Evolutionary conservation across 2,797 vertebrate species (phyloP).

Genomic region (Cossypha caffra): DNA sequence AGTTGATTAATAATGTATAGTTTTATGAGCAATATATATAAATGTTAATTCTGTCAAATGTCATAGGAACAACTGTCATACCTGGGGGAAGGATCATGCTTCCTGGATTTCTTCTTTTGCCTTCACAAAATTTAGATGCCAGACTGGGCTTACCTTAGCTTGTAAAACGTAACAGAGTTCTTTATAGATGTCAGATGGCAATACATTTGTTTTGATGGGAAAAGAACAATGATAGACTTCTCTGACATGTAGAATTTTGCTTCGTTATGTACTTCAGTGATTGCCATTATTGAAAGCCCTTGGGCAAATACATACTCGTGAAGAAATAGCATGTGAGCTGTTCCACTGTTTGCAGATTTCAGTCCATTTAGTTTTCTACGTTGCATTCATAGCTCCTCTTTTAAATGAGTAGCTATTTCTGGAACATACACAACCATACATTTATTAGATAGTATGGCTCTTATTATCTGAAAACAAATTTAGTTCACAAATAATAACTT

Average conservation of each 20-base stretch:
- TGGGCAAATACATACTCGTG: not conserved
- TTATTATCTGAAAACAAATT: not conserved
- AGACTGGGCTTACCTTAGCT: not conserved
- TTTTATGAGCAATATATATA: not conserved
- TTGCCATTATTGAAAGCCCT: not conserved
- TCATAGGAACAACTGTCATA: not conserved
- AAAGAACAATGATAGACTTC: not conserved
- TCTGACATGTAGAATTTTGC: not conserved
- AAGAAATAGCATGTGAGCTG: not conserved
- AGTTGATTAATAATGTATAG: conserved; percentile 15
- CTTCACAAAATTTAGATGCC: not conserved
- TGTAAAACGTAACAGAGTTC: not conserved
- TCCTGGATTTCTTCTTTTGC: not conserved
- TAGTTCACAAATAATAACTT: not conserved
- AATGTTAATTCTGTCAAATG: conserved; percentile 11
- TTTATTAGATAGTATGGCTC: not conserved
- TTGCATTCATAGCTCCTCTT: not conserved
- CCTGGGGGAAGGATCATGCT: not conserved
- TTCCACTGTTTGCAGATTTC: not conserved
- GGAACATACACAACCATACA: accelerated
- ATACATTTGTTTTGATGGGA: not conserved
- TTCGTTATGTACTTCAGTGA: not conserved
- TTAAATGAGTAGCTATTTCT: not conserved
- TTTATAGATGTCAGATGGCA: not conserved
- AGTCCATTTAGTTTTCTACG: not conserved